Evolutionary conservation across 2,113 vertebrate genomes (phyloP).

Genomic region (Pelecanus crispus): DNA sequence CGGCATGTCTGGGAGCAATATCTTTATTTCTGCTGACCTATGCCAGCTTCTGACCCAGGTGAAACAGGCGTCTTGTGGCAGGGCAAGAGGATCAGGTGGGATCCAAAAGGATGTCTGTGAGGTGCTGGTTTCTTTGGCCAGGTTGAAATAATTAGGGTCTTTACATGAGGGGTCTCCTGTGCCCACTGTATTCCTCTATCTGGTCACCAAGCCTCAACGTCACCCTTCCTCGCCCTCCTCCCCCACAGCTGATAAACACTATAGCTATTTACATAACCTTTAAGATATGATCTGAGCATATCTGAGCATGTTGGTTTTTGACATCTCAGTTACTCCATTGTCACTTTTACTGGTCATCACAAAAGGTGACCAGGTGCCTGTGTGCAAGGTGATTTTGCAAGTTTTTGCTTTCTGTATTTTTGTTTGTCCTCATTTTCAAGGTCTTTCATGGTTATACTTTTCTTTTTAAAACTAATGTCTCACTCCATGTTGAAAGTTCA

Average conservation of each 20-base stretch:
- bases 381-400: background rate
- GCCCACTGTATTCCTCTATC: background rate
- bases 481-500: background rate
- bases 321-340: background rate
- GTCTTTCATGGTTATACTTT: background rate
- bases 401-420: background rate
- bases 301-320: background rate
- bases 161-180: background rate
- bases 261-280: background rate
- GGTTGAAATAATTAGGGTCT: background rate
- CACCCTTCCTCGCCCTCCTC: too few species aligned
- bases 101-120: background rate
- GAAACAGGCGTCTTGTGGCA: background rate
- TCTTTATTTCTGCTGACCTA: background rate
- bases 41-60: background rate
- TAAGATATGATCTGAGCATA: background rate
- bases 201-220: background rate
- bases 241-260: background rate
- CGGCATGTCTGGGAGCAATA: background rate
- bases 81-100: background rate
- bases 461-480: background rate
- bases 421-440: background rate
- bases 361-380: background rate
- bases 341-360: background rate
- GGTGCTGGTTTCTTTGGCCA: background rate